Percentiles rank a stretch among this genome's conserved stretches.
These are phyloP conservation scores for Dasysyrphus albostriatus DNA, from an alignment of 2,888 invertebrate species.

Conservation along the genomic window DNA sequence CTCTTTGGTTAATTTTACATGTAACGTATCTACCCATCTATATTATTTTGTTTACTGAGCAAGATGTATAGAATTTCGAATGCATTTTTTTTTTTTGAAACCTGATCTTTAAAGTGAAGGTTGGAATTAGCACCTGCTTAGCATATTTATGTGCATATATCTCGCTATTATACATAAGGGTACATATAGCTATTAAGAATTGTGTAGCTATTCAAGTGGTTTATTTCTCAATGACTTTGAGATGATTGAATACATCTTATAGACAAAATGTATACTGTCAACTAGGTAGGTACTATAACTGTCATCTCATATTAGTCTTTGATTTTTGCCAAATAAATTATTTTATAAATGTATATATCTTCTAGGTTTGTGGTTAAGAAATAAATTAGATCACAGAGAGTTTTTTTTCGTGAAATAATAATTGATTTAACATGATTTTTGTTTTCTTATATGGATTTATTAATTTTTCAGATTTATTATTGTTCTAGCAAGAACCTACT, in stretches of 20 bases:
- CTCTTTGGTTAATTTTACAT: not conserved
- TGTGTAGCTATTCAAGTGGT: not conserved
- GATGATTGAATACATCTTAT: not conserved
- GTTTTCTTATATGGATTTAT: no score
- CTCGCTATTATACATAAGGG: not conserved
- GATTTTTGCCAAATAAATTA: not conserved
- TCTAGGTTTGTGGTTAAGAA: not conserved
- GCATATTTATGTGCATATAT: constrained; percentile 1
- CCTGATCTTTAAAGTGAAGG: constrained; percentile 41
- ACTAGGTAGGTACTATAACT: not conserved
- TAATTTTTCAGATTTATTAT: no score
- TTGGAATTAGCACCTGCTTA: constrained; percentile 39
- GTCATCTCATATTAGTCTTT: not conserved
- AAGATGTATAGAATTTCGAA: constrained; percentile 26
- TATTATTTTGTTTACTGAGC: not conserved
- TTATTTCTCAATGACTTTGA: not conserved
- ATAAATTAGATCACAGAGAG: not conserved
- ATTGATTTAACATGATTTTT: no score
- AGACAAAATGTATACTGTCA: constrained; percentile 8
- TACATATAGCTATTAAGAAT: not conserved
- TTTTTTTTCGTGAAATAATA: no score
- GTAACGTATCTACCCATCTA: not conserved
- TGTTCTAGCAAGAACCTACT: no score
- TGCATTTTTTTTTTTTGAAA: constrained; percentile 35
- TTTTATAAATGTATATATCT: not conserved